phyloP scores from a whole-genome alignment of 2,888 invertebrate species.

The Hirtodrosophila confusa region DNA sequence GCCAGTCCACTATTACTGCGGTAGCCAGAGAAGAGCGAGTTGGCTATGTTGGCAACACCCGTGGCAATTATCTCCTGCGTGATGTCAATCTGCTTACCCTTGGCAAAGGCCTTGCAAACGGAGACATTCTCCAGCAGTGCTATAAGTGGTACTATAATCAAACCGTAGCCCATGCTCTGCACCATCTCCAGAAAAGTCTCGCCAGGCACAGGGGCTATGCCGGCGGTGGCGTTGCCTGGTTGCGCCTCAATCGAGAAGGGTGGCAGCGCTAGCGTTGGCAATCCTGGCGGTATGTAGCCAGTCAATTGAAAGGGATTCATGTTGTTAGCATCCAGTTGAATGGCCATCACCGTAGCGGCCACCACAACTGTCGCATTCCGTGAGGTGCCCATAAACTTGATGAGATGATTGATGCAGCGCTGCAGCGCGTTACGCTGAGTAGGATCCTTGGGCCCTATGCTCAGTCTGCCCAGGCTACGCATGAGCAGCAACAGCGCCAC shows the following conservation, averaged over 20 bases:
- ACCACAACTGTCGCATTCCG: slow-evolving; percentile 93
- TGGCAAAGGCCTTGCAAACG: slow-evolving; percentile 86
- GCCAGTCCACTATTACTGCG: slow-evolving; percentile 92
- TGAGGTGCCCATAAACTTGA: slow-evolving; percentile 91
- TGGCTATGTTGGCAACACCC: slow-evolving; percentile 90
- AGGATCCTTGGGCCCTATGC: slow-evolving; percentile 86
- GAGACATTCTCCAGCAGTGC: slow-evolving; percentile 95
- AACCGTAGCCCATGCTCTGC: slow-evolving; percentile 91
- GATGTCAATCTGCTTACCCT: slow-evolving; percentile 92
- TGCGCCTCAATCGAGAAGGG: slow-evolving; percentile 87
- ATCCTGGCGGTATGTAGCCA: slow-evolving; percentile 90
- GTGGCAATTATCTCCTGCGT: slow-evolving; percentile 96
- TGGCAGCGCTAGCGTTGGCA: slow-evolving; percentile 88
- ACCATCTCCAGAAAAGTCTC: slow-evolving; percentile 89
- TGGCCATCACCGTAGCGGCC: slow-evolving; percentile 87
- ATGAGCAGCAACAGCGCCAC: slow-evolving; percentile 89
- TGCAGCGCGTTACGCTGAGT: slow-evolving; percentile 84
- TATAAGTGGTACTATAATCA: slow-evolving; percentile 93
- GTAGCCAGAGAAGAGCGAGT: slow-evolving; percentile 93
- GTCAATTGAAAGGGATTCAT: slow-evolving; percentile 86
- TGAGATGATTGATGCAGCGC: slow-evolving; percentile 86
- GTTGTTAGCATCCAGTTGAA: slow-evolving; percentile 86
- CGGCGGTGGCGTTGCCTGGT: slow-evolving; percentile 68
- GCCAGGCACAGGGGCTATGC: slow-evolving; percentile 56
- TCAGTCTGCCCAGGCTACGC: slow-evolving; percentile 89